A percentile compares a stretch with the other conserved stretches of the same genome.
phyloP scores from a whole-genome alignment of 2,888 invertebrate genomes.

The Mesorhabditis belari region DNA sequence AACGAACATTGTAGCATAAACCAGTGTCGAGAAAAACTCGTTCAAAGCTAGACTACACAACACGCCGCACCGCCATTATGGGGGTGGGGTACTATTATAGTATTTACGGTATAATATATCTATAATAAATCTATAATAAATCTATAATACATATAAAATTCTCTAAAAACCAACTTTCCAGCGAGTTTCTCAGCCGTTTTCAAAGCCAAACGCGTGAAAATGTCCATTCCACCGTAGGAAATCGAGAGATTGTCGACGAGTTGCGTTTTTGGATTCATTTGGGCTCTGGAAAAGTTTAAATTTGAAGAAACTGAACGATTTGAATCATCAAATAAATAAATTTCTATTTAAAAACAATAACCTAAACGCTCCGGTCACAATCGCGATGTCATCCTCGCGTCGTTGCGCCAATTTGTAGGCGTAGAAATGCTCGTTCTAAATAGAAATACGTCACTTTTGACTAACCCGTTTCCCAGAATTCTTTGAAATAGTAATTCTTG shows the following conservation, averaged over 20 bases:
- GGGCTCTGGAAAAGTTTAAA: too few relatives aligned
- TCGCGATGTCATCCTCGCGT: conserved; percentile 88
- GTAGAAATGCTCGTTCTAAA: conserved; percentile 68
- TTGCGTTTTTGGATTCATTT: conserved; percentile 14
- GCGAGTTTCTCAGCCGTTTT: conserved; percentile 63
- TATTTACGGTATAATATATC: too few relatives aligned
- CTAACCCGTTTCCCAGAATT: neutral
- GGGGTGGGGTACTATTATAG: too few relatives aligned
- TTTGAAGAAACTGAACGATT: neutral
- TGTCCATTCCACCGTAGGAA: conserved; percentile 89
- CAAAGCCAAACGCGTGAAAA: conserved; percentile 70
- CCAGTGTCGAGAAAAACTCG: too few relatives aligned
- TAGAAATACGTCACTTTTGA: too few relatives aligned
- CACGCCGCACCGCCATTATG: too few relatives aligned
- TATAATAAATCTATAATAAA: too few relatives aligned
- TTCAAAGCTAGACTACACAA: too few relatives aligned
- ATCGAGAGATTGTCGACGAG: conserved; percentile 61
- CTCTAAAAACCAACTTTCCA: conserved; percentile 49
- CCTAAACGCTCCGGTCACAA: conserved; percentile 70
- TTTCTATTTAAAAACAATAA: too few relatives aligned
- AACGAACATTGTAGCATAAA: neutral
- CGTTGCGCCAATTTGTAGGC: conserved; percentile 85
- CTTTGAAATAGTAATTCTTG: neutral
- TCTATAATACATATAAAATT: too few relatives aligned
- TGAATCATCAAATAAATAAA: too few relatives aligned